These are phyloP conservation scores for Agrotis exclamationis DNA, from an alignment of 2,888 invertebrate species.

Conservation along the genomic window DNA sequence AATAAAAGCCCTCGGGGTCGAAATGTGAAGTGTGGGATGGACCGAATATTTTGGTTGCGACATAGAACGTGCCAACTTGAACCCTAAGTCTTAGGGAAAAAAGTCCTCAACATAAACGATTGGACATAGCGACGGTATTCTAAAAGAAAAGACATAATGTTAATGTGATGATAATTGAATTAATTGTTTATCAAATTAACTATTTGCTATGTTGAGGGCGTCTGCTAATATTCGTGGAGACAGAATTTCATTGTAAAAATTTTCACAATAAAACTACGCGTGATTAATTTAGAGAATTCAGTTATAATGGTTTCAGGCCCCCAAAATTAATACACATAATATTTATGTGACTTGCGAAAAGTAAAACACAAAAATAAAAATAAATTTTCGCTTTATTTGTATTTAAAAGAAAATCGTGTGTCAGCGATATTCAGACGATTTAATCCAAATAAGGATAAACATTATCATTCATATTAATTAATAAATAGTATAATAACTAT, in stretches of 20 bases:
- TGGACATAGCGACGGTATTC: neutral
- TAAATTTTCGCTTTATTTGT: conserved; percentile 5
- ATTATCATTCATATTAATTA: conserved; percentile 13
- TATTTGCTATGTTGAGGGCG: neutral
- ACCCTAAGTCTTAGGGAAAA: neutral
- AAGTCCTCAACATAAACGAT: neutral
- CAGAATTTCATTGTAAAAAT: no score
- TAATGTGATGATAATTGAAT: neutral
- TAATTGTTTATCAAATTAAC: neutral
- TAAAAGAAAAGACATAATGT: no score
- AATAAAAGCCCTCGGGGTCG: neutral
- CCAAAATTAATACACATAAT: neutral
- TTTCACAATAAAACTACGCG: no score
- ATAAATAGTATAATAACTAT: conserved; percentile 6
- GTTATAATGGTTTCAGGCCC: no score
- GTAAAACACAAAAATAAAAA: neutral
- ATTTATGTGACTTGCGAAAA: conserved; percentile 32
- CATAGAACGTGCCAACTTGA: conserved; percentile 14
- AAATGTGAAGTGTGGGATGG: neutral
- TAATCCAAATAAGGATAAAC: conserved; percentile 22
- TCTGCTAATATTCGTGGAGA: no score
- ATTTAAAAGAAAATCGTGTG: neutral
- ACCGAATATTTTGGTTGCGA: neutral
- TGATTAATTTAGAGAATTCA: no score
- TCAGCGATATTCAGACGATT: conserved; percentile 28